Percentiles rank a stretch among this genome's conserved stretches.
phyloP scores from a whole-genome alignment of 2,797 vertebrate species.

The Apogon hyalosoma region DNA sequence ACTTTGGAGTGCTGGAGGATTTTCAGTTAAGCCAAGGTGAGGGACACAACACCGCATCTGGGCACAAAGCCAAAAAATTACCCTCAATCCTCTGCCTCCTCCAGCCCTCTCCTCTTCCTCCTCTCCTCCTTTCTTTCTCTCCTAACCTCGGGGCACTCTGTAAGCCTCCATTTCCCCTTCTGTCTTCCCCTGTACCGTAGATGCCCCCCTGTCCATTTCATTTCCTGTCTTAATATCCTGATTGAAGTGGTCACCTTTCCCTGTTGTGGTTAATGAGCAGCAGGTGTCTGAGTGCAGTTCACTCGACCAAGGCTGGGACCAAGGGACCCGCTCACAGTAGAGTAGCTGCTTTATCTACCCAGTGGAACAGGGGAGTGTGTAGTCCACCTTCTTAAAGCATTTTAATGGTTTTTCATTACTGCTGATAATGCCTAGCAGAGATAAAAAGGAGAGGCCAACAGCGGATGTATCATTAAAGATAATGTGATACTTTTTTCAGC shows the following conservation, averaged over 20 bases:
- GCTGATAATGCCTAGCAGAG: constrained; percentile 36
- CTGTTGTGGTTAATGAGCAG: constrained; percentile 76
- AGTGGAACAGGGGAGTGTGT: constrained; percentile 32
- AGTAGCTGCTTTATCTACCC: constrained; percentile 41
- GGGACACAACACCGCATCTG: constrained; percentile 62
- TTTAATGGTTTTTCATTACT: constrained; percentile 62
- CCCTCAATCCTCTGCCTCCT: constrained; percentile 22
- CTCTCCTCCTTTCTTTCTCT: constrained; percentile 2
- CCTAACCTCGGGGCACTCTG: constrained; percentile 20
- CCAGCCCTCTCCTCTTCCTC: constrained; percentile 7
- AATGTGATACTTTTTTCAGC: constrained; percentile 8
- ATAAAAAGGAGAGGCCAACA: constrained; percentile 13
- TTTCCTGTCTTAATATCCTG: constrained; percentile 76
- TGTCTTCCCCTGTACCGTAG: constrained; percentile 1
- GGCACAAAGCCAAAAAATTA: constrained; percentile 63
- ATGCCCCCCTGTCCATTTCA: constrained; percentile 63
- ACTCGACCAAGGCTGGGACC: constrained; percentile 38
- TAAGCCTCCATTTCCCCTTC: constrained; percentile 11
- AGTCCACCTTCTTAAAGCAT: constrained; percentile 28
- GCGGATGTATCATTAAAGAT: constrained; percentile 12
- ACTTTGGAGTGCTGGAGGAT: constrained; percentile 44
- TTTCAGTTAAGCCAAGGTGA: constrained; percentile 63
- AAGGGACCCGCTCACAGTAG: constrained; percentile 33
- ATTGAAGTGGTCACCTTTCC: constrained; percentile 79
- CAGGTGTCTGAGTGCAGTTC: constrained; percentile 71